A percentile compares a stretch with the other conserved stretches of the same genome.
Evolutionary conservation across 2,113 vertebrate species (phyloP).

Genomic region (Coracopsis vasa): DNA sequence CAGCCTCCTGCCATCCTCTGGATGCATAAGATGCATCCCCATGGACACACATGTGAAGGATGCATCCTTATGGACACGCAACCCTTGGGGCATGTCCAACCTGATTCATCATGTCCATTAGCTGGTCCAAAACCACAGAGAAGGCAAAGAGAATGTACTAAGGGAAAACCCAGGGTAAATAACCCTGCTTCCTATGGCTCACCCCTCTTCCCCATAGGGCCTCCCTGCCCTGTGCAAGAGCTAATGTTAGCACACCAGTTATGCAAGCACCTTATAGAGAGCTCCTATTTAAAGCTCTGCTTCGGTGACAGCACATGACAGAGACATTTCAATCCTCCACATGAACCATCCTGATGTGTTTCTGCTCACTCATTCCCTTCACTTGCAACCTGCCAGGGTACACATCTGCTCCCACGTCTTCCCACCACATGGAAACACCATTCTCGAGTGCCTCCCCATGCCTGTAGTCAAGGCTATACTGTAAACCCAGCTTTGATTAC

Average conservation of each 20-base stretch:
- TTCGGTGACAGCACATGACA: slow-evolving; percentile 41
- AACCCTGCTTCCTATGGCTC: neutral
- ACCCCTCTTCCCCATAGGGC: neutral
- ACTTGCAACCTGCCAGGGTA: neutral
- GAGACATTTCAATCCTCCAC: slow-evolving; percentile 35
- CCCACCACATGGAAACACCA: neutral
- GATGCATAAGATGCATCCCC: no score
- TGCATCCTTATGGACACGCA: neutral
- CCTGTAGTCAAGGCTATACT: neutral
- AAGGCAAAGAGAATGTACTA: neutral
- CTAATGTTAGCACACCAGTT: neutral
- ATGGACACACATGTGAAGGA: neutral
- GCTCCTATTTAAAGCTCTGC: slow-evolving; percentile 55
- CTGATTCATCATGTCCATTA: neutral
- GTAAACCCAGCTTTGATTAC: slow-evolving; percentile 14
- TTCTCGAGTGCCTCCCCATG: slow-evolving; percentile 21
- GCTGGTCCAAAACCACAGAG: neutral
- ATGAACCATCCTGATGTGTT: neutral
- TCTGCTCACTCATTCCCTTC: slow-evolving; percentile 36
- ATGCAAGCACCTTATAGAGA: slow-evolving; percentile 6
- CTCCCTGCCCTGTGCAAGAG: neutral
- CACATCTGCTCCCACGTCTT: slow-evolving; percentile 20
- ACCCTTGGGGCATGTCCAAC: neutral
- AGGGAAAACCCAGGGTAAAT: neutral
- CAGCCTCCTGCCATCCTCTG: neutral